These are phyloP conservation scores for Ophion slaviceki DNA, from an alignment of 2,888 invertebrate species.

Conservation along the genomic window DNA sequence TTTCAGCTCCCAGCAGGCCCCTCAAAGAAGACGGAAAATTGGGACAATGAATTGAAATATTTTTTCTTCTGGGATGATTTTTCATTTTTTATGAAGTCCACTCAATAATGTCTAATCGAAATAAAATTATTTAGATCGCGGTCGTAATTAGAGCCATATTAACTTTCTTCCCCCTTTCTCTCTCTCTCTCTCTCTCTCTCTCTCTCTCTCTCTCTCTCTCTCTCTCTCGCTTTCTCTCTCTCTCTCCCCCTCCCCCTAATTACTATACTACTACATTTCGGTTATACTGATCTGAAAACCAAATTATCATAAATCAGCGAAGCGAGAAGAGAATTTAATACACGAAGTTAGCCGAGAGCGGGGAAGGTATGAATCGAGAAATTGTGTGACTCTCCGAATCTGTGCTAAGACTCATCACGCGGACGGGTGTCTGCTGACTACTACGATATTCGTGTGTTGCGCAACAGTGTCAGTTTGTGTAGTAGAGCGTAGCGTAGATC, in stretches of 20 bases:
- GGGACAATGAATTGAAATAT: neutral
- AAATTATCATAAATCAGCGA: conserved; percentile 26
- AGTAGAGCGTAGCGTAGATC: conserved; percentile 78
- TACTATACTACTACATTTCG: neutral
- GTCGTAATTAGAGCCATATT: neutral
- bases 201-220: neutral
- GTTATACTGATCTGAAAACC: conserved; percentile 6
- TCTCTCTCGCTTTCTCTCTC: neutral
- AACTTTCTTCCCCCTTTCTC: neutral
- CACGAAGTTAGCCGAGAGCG: neutral
- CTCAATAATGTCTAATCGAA: neutral
- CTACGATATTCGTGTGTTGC: conserved; percentile 54
- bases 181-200: neutral
- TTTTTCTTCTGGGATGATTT: neutral
- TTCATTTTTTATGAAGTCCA: neutral
- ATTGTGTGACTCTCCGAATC: conserved; percentile 17
- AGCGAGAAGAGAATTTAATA: conserved; percentile 14
- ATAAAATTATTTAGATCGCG: neutral
- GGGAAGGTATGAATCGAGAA: neutral
- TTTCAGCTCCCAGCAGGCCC: too few species aligned
- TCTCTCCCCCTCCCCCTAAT: neutral
- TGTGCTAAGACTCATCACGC: neutral
- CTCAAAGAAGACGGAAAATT: neutral
- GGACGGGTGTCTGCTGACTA: neutral
- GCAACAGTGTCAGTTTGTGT: conserved; percentile 55